Evolutionary conservation across 1,140 invertebrate genomes (phyloP), one percentile per base, ranked within the genome.

Genomic region (Araneus ventricosus): DNA sequence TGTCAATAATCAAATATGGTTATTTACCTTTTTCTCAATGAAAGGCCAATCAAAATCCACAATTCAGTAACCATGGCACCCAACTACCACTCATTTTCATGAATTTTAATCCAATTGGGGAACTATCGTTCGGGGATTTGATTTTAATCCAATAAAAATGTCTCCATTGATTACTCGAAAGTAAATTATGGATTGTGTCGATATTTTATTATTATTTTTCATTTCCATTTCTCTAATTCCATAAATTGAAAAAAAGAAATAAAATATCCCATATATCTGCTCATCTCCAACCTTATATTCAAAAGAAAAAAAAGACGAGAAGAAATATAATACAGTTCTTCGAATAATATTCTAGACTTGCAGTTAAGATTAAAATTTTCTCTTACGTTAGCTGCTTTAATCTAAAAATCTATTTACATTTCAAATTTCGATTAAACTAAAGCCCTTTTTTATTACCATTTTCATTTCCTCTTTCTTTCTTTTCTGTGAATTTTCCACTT

Each of bases 351-450:
- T 75, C 70, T 37, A 75, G 70, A 34, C 30, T 75, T 75, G 30
- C 30, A 75, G 70, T 75, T 37, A 75, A 75, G 70, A 75, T 75
- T 75, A 75, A 75, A 75, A 75, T 37, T 75, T 75, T 75, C 70
- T 75, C 70, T 75, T 34, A 75, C 8, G 70, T 75, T 75, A 75
- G 70, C 70, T 34, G 70, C 27, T 75, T 75, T 37, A 75, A 75
- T 75, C 70, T 75, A 75, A 37, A 52, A 75, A 75, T 34, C 70
- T 75, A 75, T 75, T 75, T 75, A 75, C 70, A 75, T 75, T 75
- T 75, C 70, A 37, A 75, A 30, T 75, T 75, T 75, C 70, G 70
- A 75, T 75, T 75, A 75, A 75, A 37, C 70, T 75, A 75, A 75
- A 75, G 34, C 70, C 34, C 30, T 34, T 37, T 67, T 34, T 75